Evolutionary conservation across 1,140 invertebrate genomes (phyloP).

Genomic region (Protaetia brevitarsis): DNA sequence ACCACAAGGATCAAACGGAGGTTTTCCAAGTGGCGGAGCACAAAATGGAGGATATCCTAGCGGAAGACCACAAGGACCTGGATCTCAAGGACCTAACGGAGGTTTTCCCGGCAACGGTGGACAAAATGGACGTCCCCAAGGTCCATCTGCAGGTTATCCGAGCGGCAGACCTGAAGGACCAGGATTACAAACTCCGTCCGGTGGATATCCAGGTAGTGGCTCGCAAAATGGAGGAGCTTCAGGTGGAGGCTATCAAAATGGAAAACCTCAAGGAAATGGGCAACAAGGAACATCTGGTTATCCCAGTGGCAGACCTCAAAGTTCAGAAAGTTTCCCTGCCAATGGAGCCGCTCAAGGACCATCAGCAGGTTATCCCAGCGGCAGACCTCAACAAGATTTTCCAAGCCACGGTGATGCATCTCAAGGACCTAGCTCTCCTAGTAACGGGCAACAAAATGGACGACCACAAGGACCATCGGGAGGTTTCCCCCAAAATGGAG

Average conservation of each 20-base stretch:
- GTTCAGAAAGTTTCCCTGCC: conserved; percentile 31
- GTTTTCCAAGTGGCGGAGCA: conserved; percentile 32
- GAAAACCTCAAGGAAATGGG: too few relatives aligned
- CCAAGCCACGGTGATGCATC: conserved; percentile 32
- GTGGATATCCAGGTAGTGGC: conserved; percentile 34
- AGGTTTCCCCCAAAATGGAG: conserved; percentile 30
- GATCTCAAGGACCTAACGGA: conserved; percentile 23
- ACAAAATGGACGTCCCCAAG: conserved; percentile 31
- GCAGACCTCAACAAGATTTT: conserved; percentile 39
- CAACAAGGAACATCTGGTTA: conserved; percentile 39
- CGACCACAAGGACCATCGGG: neutral
- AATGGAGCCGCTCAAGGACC: conserved; percentile 34
- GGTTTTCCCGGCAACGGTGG: conserved; percentile 24
- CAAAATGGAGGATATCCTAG: conserved; percentile 31
- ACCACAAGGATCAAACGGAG: too few relatives aligned
- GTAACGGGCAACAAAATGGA: conserved; percentile 19
- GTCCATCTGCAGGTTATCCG: conserved; percentile 23
- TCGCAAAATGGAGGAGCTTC: conserved; percentile 18
- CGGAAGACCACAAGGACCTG: conserved; percentile 34
- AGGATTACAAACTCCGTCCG: conserved; percentile 6
- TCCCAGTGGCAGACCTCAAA: neutral
- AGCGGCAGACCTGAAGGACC: conserved; percentile 34
- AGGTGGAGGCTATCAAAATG: too few relatives aligned
- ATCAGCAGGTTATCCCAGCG: conserved; percentile 50
- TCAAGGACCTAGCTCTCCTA: neutral